A percentile compares a stretch with the other conserved stretches of the same genome.
Conservation (phyloP, 2,888 invertebrate species). For the Pterobdella sp. region DNA sequence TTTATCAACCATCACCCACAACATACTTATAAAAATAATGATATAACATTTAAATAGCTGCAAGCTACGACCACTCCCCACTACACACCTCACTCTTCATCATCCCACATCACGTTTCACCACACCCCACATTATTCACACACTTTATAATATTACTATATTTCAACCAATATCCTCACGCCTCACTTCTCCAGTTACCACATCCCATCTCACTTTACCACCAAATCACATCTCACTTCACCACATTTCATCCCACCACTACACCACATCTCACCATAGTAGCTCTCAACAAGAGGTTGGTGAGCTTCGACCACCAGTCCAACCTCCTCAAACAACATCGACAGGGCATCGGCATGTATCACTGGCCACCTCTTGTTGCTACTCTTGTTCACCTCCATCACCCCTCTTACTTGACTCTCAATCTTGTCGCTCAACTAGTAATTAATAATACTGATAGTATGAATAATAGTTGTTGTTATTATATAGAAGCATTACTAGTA, state of each 20-base stretch:
- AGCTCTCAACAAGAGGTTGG: constrained; percentile 79
- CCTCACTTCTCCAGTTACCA: not conserved
- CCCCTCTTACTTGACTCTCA: not conserved
- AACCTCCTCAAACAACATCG: constrained; percentile 73
- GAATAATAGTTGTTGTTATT: too few species aligned
- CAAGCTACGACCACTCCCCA: too few species aligned
- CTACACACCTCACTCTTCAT: too few species aligned
- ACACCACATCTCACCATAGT: constrained; percentile 61
- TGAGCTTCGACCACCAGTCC: constrained; percentile 76
- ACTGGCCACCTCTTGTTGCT: constrained; percentile 66
- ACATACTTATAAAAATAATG: too few species aligned
- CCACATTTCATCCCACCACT: not conserved
- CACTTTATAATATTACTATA: too few species aligned
- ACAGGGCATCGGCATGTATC: constrained; percentile 75
- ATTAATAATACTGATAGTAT: too few species aligned
- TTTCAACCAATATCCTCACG: not conserved
- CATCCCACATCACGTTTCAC: too few species aligned
- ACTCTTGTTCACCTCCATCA: constrained; percentile 41
- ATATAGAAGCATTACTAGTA: not conserved
- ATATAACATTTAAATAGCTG: too few species aligned
- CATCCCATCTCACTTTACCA: not conserved
- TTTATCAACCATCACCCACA: too few species aligned
- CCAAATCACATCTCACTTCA: not conserved
- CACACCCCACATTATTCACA: too few species aligned
- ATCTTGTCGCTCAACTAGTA: too few species aligned